phyloP scores from a whole-genome alignment of 2,888 invertebrate species.

The Plagiodera versicolora region DNA sequence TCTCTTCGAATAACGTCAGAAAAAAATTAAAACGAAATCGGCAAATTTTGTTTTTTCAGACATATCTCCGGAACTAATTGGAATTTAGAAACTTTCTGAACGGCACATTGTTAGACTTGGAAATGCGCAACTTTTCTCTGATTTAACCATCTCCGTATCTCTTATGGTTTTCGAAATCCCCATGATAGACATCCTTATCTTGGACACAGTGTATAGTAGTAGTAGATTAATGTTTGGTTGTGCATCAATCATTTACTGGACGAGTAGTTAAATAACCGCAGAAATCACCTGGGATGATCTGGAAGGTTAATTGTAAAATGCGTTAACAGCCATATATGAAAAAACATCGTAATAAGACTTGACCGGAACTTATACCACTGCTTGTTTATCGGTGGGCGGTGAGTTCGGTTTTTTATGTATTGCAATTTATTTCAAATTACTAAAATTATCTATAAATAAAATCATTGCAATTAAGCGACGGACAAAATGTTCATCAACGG shows the following conservation, averaged over 20 bases:
- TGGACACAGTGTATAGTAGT: too few species aligned
- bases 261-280: not conserved
- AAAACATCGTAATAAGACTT: constrained; percentile 5
- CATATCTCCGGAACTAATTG: too few species aligned
- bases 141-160: too few species aligned
- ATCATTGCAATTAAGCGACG: constrained; percentile 38
- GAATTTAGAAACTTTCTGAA: too few species aligned
- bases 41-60: too few species aligned
- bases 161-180: too few species aligned
- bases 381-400: constrained; percentile 32
- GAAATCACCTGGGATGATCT: constrained; percentile 1
- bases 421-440: constrained; percentile 43
- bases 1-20: too few species aligned
- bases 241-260: not conserved
- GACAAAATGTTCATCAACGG: constrained; percentile 27
- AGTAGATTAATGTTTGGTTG: too few species aligned
- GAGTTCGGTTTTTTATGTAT: constrained; percentile 39
- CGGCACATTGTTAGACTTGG: too few species aligned
- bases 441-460: constrained; percentile 43
- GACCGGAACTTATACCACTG: constrained; percentile 10
- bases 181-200: too few species aligned
- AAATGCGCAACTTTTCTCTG: too few species aligned
- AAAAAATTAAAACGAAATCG: too few species aligned
- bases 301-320: constrained; percentile 10
- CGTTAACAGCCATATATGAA: not conserved